phyloP scores from a whole-genome alignment of 2,888 invertebrate genomes.

The Epirrita christyi region DNA sequence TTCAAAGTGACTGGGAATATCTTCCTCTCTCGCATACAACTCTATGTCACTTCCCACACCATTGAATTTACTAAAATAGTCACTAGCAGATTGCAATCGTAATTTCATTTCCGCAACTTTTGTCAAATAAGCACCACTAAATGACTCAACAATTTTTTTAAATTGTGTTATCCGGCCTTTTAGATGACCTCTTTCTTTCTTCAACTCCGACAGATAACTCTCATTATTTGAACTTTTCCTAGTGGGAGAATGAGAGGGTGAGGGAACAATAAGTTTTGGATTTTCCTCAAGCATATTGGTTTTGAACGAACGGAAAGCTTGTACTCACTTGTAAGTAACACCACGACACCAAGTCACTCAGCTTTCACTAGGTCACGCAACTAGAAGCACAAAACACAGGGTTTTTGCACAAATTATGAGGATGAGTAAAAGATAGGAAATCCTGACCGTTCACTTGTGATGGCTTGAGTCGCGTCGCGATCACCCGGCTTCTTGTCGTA shows the following conservation, averaged over 20 bases:
- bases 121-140: conserved; percentile 1
- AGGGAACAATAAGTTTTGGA: neutral
- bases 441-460: conserved; percentile 7
- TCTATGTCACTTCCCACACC: no score
- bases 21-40: no score
- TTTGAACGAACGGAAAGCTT: neutral
- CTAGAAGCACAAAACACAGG: conserved; percentile 3
- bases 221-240: neutral
- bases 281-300: conserved; percentile 7
- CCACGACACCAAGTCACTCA: neutral
- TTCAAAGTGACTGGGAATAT: no score
- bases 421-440: conserved; percentile 6
- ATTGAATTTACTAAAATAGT: no score
- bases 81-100: no score
- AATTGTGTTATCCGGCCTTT: conserved; percentile 14
- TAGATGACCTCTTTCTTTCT: conserved; percentile 5
- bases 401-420: neutral
- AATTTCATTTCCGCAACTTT: neutral
- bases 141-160: conserved; percentile 7
- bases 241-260: conserved; percentile 2
- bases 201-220: neutral
- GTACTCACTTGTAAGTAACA: neutral
- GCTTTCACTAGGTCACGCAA: conserved; percentile 2
- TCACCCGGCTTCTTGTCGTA: no score
- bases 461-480: neutral